phyloP scores from a whole-genome alignment of 2,888 invertebrate species.

The Cylloceria caligata region DNA sequence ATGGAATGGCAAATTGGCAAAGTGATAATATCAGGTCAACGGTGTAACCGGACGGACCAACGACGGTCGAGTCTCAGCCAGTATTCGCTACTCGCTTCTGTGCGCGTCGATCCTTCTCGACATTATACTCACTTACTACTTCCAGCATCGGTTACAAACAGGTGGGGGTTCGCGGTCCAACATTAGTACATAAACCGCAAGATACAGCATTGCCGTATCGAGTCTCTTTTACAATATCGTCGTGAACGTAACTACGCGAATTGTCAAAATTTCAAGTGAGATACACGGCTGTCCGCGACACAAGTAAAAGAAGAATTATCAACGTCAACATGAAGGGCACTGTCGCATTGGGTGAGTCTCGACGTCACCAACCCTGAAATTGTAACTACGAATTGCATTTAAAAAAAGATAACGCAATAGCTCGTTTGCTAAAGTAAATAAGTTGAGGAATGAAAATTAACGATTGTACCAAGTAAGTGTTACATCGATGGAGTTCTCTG shows the following conservation, averaged over 20 bases:
- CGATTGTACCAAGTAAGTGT: no score
- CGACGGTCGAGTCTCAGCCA: slow-evolving; percentile 60
- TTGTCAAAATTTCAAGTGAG: not conserved
- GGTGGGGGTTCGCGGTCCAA: slow-evolving; percentile 63
- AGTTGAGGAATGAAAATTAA: not conserved
- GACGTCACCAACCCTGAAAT: not conserved
- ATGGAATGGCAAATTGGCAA: slow-evolving; percentile 69
- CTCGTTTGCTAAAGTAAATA: not conserved
- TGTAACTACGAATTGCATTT: not conserved
- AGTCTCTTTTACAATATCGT: slow-evolving; percentile 69
- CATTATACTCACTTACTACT: slow-evolving; percentile 10
- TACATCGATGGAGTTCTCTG: no score
- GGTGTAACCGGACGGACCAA: slow-evolving; percentile 60
- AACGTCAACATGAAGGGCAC: slow-evolving; percentile 68
- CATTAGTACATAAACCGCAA: slow-evolving; percentile 69
- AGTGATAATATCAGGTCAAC: slow-evolving; percentile 70
- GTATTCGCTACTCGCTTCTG: slow-evolving; percentile 69
- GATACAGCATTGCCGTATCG: slow-evolving; percentile 65
- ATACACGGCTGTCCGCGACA: not conserved
- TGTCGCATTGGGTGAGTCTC: slow-evolving; percentile 69
- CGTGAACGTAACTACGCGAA: slow-evolving; percentile 57
- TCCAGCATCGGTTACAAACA: slow-evolving; percentile 37
- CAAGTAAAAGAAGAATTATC: not conserved
- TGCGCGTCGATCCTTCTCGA: slow-evolving; percentile 34
- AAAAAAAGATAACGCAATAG: not conserved